Evolutionary conservation across 2,888 invertebrate species (phyloP), one percentile per base, ranked within the genome.

Genomic region (Drosophila cyrtoloma): DNA sequence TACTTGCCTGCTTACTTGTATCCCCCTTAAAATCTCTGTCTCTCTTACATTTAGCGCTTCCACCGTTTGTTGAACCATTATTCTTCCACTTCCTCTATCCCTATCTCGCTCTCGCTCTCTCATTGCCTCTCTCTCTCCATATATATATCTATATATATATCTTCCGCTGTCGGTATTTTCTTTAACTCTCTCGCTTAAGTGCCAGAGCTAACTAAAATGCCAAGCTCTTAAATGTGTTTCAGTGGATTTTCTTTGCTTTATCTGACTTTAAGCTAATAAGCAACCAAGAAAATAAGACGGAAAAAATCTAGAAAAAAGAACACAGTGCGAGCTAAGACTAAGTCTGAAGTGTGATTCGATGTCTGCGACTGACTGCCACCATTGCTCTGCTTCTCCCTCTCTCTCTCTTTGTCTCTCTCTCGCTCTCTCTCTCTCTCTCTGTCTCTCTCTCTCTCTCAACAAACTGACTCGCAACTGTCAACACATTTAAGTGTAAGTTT

Each of bases 381-480:
- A 52, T n/a, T 44, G 28, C 16, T 14, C n/a, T 9, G 6, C 19
- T 47, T 22, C 55, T 19, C 35, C 22, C 16, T 52, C 10, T 2
- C 35, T 28, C 5, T 30, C n/a, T 35, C n/a, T n/a, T n/a, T n/a
- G n/a, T n/a, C n/a, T n/a, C n/a, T n/a, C n/a, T n/a, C n/a, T n/a
- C n/a, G n/a, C n/a, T n/a, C 5, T 28, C n/a, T 33, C 12, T 12
- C 12, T 12, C 35, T 37, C 3, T 37, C 14, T 5, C 16, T 3
- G 0, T 37, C 37, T 28, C 19, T 28, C 2, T 56, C 3, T 12
- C 5, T 22, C 22, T 55, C 30, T n/a, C 7, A 51, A 35, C 60
- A 35, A 60, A 28, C 33, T 14, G 52, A 60, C 33, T 53, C 12
- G 52, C 68, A 58, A 61, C 61, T 75, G 75, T 75, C 76, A 76